Evolutionary conservation across 2,888 invertebrate genomes (phyloP).

Genomic region (Anthrax anthrax): DNA sequence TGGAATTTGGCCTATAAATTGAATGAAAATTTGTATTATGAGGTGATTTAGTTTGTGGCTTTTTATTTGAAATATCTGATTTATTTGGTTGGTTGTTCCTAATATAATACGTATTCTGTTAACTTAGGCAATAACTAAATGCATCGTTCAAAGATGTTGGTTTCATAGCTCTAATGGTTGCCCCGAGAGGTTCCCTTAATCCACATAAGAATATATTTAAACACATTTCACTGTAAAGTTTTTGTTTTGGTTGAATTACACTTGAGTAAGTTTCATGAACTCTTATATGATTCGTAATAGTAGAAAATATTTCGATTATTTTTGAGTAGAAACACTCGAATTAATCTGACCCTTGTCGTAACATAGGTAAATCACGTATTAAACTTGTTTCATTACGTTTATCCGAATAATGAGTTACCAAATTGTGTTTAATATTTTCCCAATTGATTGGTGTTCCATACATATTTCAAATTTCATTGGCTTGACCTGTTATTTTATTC

Average conservation of each 20-base stretch:
- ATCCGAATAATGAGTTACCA: background rate
- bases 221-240: conserved; percentile 9
- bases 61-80: no score
- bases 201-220: conserved; percentile 9
- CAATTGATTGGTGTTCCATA: conserved; percentile 8
- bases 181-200: conserved; percentile 9
- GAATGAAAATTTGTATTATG: no score
- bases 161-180: conserved; percentile 10
- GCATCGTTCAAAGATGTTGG: conserved; percentile 7
- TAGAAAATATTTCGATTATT: background rate
- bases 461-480: conserved; percentile 14
- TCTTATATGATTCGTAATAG: background rate
- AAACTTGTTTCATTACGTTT: background rate
- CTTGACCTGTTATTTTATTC: conserved; percentile 14
- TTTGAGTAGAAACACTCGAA: background rate
- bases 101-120: conserved; percentile 7
- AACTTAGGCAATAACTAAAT: conserved; percentile 8
- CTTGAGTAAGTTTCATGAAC: background rate
- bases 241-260: conserved; percentile 6
- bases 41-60: no score
- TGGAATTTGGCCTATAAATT: no score
- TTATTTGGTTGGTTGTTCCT: background rate
- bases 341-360: background rate
- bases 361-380: background rate
- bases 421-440: background rate